Percentiles rank a stretch among this genome's conserved stretches.
phyloP scores from a whole-genome alignment of 2,113 vertebrate species.

The Gnathonemus longibarbis region DNA sequence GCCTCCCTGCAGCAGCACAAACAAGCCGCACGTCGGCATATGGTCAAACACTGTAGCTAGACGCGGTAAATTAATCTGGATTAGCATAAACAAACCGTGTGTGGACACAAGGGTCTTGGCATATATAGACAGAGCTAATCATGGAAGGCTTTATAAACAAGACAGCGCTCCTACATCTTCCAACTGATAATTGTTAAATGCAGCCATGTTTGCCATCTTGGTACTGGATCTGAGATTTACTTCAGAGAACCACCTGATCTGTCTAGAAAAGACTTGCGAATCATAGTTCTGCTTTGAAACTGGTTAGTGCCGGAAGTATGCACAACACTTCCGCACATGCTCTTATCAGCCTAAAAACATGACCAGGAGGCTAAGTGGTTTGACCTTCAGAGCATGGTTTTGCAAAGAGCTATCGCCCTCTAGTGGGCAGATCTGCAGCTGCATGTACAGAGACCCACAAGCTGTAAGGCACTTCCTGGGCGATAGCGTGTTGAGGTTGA shows the following conservation, averaged over 20 bases:
- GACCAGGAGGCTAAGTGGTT: neutral
- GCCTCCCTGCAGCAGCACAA: neutral
- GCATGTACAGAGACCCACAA: neutral
- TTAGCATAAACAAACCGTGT: neutral
- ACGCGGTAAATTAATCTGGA: neutral
- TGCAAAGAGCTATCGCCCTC: neutral
- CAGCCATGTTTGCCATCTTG: neutral
- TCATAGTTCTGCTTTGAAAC: neutral
- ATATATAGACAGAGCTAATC: neutral
- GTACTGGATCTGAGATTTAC: neutral
- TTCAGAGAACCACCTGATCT: neutral
- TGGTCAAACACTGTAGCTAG: neutral
- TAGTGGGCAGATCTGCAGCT: slow-evolving; percentile 17
- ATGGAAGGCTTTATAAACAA: neutral
- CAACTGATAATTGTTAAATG: neutral
- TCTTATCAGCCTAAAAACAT: neutral
- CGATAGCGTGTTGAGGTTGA: neutral
- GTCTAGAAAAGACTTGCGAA: neutral
- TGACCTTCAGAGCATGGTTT: neutral
- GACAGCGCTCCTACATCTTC: neutral
- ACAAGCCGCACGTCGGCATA: neutral
- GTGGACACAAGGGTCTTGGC: neutral
- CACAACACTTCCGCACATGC: neutral
- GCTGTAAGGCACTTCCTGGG: neutral
- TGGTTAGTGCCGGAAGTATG: neutral